Percentiles rank a stretch among this genome's conserved stretches.
Conservation (phyloP, 2,888 invertebrate species). For the Mantis religiosa region DNA sequence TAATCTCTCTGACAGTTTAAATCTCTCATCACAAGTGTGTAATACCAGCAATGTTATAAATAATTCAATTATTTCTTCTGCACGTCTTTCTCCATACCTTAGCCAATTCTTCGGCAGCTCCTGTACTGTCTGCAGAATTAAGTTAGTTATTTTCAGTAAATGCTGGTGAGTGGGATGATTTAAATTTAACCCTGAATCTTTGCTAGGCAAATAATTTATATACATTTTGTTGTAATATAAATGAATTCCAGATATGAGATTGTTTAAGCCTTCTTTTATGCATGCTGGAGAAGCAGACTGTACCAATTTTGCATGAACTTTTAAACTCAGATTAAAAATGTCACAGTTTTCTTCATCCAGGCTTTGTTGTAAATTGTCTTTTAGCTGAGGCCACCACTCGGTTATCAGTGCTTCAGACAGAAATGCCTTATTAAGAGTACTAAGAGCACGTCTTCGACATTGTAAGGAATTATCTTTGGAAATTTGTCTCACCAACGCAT, state of each 20-base stretch:
- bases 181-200: constrained; percentile 8
- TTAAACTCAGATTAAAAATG: constrained; percentile 22
- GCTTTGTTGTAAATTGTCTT: background rate
- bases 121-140: constrained; percentile 21
- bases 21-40: background rate
- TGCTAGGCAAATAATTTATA: constrained; percentile 3
- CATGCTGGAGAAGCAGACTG: constrained; percentile 7
- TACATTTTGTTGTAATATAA: constrained; percentile 10
- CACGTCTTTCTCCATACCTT: constrained; percentile 18
- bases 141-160: constrained; percentile 14
- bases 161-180: constrained; percentile 1
- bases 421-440: constrained; percentile 1
- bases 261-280: constrained; percentile 26
- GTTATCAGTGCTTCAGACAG: background rate
- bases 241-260: constrained; percentile 17
- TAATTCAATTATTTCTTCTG: constrained; percentile 20
- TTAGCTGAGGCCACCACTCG: constrained; percentile 19
- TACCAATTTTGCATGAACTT: constrained; percentile 26
- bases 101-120: constrained; percentile 23
- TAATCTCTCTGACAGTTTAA: background rate
- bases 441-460: constrained; percentile 11
- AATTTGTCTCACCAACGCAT: background rate
- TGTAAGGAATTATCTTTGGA: background rate
- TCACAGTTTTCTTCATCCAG: constrained; percentile 16
- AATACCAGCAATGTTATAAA: constrained; percentile 21